Evolutionary conservation across 1,140 invertebrate genomes (phyloP).

Genomic region (Cephus cinctus): DNA sequence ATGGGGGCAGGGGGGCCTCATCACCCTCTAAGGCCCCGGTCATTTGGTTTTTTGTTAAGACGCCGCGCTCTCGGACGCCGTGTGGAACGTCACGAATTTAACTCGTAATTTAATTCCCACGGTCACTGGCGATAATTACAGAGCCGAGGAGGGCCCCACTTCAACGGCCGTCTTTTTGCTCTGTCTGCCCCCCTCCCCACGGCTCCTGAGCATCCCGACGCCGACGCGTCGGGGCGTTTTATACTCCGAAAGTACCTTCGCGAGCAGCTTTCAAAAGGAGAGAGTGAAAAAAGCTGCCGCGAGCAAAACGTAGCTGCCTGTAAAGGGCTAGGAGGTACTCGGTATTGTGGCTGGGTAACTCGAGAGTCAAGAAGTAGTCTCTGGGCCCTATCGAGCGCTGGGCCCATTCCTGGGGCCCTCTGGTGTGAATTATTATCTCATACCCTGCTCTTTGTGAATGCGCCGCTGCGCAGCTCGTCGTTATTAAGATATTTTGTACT

Average conservation of each 20-base stretch:
- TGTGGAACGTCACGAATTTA: constrained; percentile 38
- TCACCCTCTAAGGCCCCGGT: too few relatives aligned
- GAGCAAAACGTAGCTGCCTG: too few relatives aligned
- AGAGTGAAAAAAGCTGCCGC: too few relatives aligned
- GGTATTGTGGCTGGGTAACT: too few relatives aligned
- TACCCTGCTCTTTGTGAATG: constrained; percentile 8
- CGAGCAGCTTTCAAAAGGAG: too few relatives aligned
- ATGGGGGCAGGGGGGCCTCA: too few relatives aligned
- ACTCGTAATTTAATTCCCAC: constrained; percentile 53
- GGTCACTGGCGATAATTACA: constrained; percentile 47
- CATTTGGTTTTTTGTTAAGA: constrained; percentile 2
- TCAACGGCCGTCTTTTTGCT: constrained; percentile 8
- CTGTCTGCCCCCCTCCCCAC: constrained; percentile 7
- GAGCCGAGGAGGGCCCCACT: constrained; percentile 8
- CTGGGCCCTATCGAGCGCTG: too few relatives aligned
- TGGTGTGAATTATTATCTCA: constrained; percentile 35
- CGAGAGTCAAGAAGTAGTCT: too few relatives aligned
- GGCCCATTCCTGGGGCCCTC: constrained; percentile 7
- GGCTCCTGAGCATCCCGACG: constrained; percentile 1
- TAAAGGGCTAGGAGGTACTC: too few relatives aligned
- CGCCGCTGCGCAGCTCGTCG: constrained; percentile 9
- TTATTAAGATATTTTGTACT: constrained; percentile 31
- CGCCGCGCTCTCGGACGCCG: not conserved
- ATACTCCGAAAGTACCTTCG: too few relatives aligned
- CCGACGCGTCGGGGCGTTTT: too few relatives aligned